Base-by-base conservation (phyloP, 2,113 vertebrate species). In the Cynocephalus volans region DNA sequence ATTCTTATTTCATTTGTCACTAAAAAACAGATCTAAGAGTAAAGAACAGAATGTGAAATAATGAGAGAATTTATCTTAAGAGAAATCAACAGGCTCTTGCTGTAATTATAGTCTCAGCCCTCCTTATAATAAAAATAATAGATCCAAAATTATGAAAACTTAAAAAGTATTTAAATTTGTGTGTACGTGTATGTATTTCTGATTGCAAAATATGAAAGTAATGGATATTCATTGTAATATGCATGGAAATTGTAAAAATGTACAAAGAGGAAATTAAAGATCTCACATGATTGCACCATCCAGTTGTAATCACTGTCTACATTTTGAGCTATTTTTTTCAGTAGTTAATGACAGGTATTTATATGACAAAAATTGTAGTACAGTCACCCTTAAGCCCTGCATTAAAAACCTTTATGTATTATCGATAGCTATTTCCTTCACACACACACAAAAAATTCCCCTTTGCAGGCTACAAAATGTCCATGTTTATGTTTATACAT, bases 231-330 rank as follows among this genome's bases (percentile, higher is more conserved):
- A 87, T 82, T 60, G 67, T 58, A 54, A 33, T 50, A 83, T 67
- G 72, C 18, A 69, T 64, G 17, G 8, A 94, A 85, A 80, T 79
- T 65, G 24, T 54, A 69, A 92, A 93, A 67, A 60, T 52, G 1
- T 36, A 33, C 45, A 31, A 76, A 76, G 26, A 94, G 90, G 76
- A 97, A 96, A 64, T 65, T 80, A 89, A 94, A 94, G 48, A 65
- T 84, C 14, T 82, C 65, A 13, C 31, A 96, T 83, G 70, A 94
- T 79, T 79, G 0, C 24, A 67, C 14, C 24, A 56, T 94, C 9
- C 2, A 89, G 18, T 76, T 23, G 76, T 24, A 92, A 87, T 64
- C 6, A 65, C 15, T 92, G 6, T 21, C 69, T 96, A 58, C 6
- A 45, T 84, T 92, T 92, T 36, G 12, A 28, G 6, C 3, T 95